These are phyloP conservation scores for Etheostoma perlongum DNA, from an alignment of 2,797 vertebrate genomes.

Conservation along the genomic window DNA sequence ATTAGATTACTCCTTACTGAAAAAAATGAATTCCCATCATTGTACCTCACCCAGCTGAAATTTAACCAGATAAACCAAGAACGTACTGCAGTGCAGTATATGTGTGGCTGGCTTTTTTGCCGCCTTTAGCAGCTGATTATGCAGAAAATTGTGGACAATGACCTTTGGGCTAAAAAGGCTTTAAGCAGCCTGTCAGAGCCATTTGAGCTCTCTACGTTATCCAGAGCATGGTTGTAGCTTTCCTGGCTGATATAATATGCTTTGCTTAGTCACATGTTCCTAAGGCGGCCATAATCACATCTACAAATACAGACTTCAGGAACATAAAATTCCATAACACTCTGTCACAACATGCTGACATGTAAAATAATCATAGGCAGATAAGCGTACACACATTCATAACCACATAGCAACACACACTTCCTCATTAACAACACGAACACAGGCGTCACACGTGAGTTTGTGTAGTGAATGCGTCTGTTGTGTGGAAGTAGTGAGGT, in stretches of 20 bases:
- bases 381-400: constrained; percentile 64
- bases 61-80: neutral
- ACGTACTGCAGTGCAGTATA: constrained; percentile 1
- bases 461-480: constrained; percentile 75
- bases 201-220: constrained; percentile 51
- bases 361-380: constrained; percentile 69
- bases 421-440: constrained; percentile 66
- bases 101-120: neutral
- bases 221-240: constrained; percentile 22
- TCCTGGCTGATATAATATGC: constrained; percentile 47
- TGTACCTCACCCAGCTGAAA: neutral
- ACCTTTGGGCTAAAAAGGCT: constrained; percentile 54
- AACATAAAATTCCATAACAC: constrained; percentile 57
- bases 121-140: constrained; percentile 48
- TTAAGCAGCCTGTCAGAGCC: constrained; percentile 49
- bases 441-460: constrained; percentile 58
- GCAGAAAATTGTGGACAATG: constrained; percentile 59
- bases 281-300: constrained; percentile 18
- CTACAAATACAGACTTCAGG: constrained; percentile 37
- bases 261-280: constrained; percentile 59
- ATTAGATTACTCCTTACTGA: no score
- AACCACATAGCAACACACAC: constrained; percentile 58
- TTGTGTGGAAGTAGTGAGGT: constrained; percentile 78
- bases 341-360: constrained; percentile 63
- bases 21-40: no score